Evolutionary conservation across 2,888 invertebrate species (phyloP), one percentile per base, ranked within the genome.

Genomic region (Marasmarcha lunaedactyla): DNA sequence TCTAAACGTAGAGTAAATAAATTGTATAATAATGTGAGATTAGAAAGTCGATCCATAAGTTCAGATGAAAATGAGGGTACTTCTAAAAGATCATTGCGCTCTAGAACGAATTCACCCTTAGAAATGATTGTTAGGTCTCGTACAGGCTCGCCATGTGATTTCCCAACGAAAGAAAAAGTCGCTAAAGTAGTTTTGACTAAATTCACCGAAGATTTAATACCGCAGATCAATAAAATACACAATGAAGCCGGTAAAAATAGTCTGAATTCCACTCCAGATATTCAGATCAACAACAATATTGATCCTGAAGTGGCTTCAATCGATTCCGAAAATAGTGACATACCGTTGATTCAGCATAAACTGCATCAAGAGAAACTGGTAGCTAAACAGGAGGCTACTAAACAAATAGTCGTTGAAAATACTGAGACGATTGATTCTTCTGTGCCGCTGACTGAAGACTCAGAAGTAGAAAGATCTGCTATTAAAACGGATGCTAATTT

Each of bases 1-100:
- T 41, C 42, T 7, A 30, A 30, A 30, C 30, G 30, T 3, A 30
- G 11, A n/a, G 30, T 30, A 7, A 30, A 30, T 30, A 42, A 36
- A 34, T 43, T n/a, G 46, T 46, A 38, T 40, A 47, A 15, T 49
- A 49, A 41, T 30, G 37, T 15, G 51, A 54, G 5, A 37, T 41
- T 9, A 11, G 54, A 57, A 10, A 50, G 46, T 4, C 45, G 42
- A 7, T 59, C 61, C 9, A 40, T 59, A 2, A 52, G 54, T 43
- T 57, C 63, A 15, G 59, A 64, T 50, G 60, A 59, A 25, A 64
- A 61, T 25, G 30, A 30, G 10, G 10, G 6, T 2, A 30, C 11
- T n/a, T 30, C 30, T 9, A 30, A 30, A 30, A 9, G 30, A n/a
- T n/a, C n/a, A 7, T 30, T 30, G 30, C 30, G 30, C 10, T 30